Conservation (phyloP, 1,140 invertebrate species). For the Rhizoglyphus robini region DNA sequence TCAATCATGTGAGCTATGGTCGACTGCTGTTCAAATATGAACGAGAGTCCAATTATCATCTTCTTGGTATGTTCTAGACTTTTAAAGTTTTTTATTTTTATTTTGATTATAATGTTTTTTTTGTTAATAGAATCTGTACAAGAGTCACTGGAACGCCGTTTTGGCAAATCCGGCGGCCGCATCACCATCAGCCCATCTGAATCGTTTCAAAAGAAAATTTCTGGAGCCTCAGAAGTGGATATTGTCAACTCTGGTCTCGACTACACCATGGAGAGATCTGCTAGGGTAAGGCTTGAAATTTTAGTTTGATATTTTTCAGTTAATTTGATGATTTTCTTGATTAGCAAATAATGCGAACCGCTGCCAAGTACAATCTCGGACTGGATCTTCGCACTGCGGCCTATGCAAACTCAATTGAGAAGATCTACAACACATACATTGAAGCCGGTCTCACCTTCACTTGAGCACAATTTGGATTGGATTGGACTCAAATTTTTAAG, state of each 20-base stretch:
- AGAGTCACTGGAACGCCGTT: too few species aligned
- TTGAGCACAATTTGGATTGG: too few species aligned
- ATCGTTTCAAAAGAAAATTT: slow-evolving; percentile 87
- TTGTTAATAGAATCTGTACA: slow-evolving; percentile 84
- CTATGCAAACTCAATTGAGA: slow-evolving; percentile 95
- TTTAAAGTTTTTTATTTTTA: slow-evolving; percentile 27
- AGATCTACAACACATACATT: slow-evolving; percentile 96
- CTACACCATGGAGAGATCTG: slow-evolving; percentile 96
- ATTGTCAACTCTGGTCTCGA: slow-evolving; percentile 98
- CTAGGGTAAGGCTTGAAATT: slow-evolving; percentile 37
- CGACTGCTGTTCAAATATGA: too few species aligned
- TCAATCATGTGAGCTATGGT: too few species aligned
- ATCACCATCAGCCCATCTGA: slow-evolving; percentile 88
- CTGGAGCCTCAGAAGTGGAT: slow-evolving; percentile 96
- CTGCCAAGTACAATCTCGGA: too few species aligned
- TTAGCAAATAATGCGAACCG: too few species aligned
- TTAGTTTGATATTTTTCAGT: too few species aligned
- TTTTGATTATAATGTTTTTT: slow-evolving; percentile 68
- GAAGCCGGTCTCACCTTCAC: too few species aligned
- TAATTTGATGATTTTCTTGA: slow-evolving; percentile 45
- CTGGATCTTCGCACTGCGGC: slow-evolving; percentile 93
- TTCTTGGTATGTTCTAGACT: slow-evolving; percentile 56
- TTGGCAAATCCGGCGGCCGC: slow-evolving; percentile 76
- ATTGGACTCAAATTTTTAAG: too few species aligned
- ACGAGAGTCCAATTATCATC: slow-evolving; percentile 90